A percentile compares a stretch with the other conserved stretches of the same genome.
phyloP scores from a whole-genome alignment of 2,113 vertebrate genomes.

The Noctilio leporinus region DNA sequence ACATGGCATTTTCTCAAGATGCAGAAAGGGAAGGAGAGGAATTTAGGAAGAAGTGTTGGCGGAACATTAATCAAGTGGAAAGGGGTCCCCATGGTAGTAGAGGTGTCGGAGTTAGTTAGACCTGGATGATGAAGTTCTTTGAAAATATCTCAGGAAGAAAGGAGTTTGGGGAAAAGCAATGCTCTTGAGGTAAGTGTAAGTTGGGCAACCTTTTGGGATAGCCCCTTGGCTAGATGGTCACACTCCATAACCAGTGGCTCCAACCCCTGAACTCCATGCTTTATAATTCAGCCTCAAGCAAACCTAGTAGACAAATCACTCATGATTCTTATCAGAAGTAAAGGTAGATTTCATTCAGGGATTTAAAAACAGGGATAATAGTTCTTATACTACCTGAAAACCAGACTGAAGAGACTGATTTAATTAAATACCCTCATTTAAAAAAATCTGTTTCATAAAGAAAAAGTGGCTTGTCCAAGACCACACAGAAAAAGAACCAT shows the following conservation, averaged over 20 bases:
- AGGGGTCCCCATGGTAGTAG: neutral
- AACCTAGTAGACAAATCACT: neutral
- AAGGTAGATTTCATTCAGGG: neutral
- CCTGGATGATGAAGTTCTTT: neutral
- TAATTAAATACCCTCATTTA: neutral
- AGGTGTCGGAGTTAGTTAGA: neutral
- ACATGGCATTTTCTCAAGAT: neutral
- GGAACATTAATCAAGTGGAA: neutral
- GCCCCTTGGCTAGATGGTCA: neutral
- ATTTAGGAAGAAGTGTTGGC: neutral
- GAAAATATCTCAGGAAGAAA: neutral
- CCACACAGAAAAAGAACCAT: neutral
- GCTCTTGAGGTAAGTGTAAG: neutral
- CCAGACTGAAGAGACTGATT: neutral
- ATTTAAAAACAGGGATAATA: neutral
- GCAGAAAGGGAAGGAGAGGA: neutral
- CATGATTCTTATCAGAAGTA: neutral
- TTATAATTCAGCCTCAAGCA: neutral
- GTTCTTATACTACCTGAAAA: neutral
- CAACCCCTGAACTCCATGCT: neutral
- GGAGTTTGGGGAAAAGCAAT: neutral
- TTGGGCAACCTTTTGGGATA: neutral
- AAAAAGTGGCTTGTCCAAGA: neutral
- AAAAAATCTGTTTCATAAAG: neutral
- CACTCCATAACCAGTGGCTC: neutral